Evolutionary conservation across 2,797 vertebrate species (phyloP).

Genomic region (Danio tinwini): DNA sequence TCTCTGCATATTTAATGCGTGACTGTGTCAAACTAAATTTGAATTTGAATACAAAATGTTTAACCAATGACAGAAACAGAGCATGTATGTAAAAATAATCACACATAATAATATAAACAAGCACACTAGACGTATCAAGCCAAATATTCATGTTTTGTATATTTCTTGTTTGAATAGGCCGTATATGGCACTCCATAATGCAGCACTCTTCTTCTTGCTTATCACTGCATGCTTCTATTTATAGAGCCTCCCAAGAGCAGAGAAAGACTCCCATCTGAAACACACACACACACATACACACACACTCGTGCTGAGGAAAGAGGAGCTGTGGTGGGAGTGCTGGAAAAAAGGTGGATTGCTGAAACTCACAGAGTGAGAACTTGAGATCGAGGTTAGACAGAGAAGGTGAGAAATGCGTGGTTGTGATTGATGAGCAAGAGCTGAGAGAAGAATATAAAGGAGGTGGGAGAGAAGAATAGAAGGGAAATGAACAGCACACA

Average conservation of each 20-base stretch:
- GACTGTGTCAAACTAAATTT: too few species aligned
- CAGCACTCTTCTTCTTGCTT: constrained; percentile 25
- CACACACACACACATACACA: constrained; percentile 17
- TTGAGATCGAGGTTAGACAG: constrained; percentile 29
- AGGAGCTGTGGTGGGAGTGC: neutral
- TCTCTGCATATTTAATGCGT: too few species aligned
- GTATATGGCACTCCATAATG: constrained; percentile 13
- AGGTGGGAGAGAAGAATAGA: neutral
- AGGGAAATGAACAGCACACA: neutral
- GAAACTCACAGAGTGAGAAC: constrained; percentile 6
- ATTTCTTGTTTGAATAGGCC: neutral
- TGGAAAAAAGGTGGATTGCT: neutral
- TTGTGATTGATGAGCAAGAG: constrained; percentile 23
- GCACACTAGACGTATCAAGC: too few species aligned
- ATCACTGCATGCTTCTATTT: constrained; percentile 45
- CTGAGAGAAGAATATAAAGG: constrained; percentile 19
- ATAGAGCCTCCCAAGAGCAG: constrained; percentile 44
- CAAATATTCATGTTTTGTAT: neutral
- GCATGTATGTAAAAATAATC: too few species aligned
- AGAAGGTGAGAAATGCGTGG: constrained; percentile 19
- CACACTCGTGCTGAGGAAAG: constrained; percentile 13
- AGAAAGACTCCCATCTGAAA: constrained; percentile 26
- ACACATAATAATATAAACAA: too few species aligned
- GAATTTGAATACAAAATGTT: too few species aligned
- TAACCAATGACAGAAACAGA: too few species aligned